Evolutionary conservation across 2,113 vertebrate species (phyloP).

Genomic region (Nesogale talazaci): DNA sequence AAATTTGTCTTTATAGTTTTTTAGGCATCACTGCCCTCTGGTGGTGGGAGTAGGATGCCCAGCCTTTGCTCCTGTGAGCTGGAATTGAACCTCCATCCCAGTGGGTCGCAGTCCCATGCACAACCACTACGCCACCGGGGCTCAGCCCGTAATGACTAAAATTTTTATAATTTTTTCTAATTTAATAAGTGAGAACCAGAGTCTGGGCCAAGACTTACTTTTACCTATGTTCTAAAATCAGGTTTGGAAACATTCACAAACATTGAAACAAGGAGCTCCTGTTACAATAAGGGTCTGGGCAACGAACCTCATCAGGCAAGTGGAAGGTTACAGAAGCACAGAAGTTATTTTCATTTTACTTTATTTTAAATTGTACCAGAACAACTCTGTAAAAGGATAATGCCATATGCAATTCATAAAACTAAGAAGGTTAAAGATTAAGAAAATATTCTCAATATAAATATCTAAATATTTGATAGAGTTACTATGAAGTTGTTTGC

Average conservation of each 20-base stretch:
- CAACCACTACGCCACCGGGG: too few species aligned
- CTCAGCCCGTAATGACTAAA: too few species aligned
- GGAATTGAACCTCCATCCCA: too few species aligned
- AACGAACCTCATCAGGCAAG: background rate
- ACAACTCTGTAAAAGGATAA: background rate
- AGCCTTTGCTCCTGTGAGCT: too few species aligned
- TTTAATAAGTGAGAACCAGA: background rate
- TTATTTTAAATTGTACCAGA: background rate
- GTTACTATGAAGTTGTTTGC: too few species aligned
- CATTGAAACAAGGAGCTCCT: background rate
- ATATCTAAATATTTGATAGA: background rate
- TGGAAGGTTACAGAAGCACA: background rate
- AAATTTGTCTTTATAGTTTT: too few species aligned
- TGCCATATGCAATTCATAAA: constrained; percentile 9
- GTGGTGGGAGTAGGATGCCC: too few species aligned
- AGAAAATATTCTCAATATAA: constrained; percentile 45
- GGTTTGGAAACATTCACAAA: background rate
- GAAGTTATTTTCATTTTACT: constrained; percentile 15
- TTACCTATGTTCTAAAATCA: background rate
- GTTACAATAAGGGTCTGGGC: background rate
- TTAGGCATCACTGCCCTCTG: too few species aligned
- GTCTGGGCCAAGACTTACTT: background rate
- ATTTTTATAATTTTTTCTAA: constrained; percentile 5
- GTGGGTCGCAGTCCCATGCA: too few species aligned
- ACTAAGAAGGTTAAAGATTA: constrained; percentile 36